Evolutionary conservation across 2,888 invertebrate species (phyloP), one percentile per base, ranked within the genome.

Genomic region (Heliconius cydno): DNA sequence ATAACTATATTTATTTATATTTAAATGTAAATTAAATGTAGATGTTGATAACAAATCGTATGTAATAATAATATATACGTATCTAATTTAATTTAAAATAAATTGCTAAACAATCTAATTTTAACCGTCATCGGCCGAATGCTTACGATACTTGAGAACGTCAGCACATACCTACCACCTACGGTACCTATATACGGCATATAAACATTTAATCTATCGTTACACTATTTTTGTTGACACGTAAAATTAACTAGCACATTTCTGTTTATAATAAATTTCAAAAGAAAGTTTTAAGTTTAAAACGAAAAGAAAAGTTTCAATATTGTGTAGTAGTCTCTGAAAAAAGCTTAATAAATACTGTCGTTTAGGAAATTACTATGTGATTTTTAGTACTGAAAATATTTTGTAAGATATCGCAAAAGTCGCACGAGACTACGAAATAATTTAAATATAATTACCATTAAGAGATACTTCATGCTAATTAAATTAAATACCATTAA

Each of bases 231-330:
- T 85, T 63, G 75, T 76, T 66, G 63, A 65, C 60, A 38, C 2
- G 22, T 73, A 38, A 38, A 25, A 86, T 89, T 87, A 87, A 88
- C 87, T 88, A 86, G 86, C 87, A 89, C 86, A 85, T 84, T 72
- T 76, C 79, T 85, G 84, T 85, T 89, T 88, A 85, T 86, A 88
- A 89, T 88, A 87, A 86, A 83, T 81, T 82, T 85, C 86, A 41
- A 88, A 87, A 84, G 85, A 86, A 84, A 83, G 22, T 22, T 52
- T 52, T 52, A 22, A 52, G 9, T 52, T 52, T 22, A 19, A 52
- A 22, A 52, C 19, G 22, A 52, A 3, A 52, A 22, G 9, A 22
- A 52, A 52, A 22, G 7, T 22, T 52, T 22, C 7, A 34, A 7
- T 34, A 34, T 34, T 34, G 34, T 34, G 0, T 34, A 9, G 9